Conservation (phyloP, 2,888 invertebrate species). For the Drosophila lutescens region DNA sequence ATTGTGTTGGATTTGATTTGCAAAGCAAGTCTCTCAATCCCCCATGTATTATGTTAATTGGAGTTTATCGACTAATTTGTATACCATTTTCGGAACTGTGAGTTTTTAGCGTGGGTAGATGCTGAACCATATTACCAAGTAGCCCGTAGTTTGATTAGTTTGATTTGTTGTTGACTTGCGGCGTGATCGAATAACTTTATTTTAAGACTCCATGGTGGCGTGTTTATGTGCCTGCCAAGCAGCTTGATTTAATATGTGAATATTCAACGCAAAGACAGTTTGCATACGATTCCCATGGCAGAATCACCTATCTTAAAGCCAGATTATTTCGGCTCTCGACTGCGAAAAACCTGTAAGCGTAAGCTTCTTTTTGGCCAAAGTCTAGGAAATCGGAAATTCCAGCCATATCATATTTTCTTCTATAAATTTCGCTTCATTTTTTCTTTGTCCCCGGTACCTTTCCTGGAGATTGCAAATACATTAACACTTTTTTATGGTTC, state of each 20-base stretch:
- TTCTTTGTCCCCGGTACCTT: slow-evolving; percentile 23
- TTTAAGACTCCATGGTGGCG: slow-evolving; percentile 22
- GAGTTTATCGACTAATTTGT: slow-evolving; percentile 39
- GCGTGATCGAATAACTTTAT: slow-evolving; percentile 26
- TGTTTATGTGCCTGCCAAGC: slow-evolving; percentile 23
- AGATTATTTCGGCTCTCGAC: slow-evolving; percentile 14
- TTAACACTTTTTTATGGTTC: slow-evolving; percentile 68
- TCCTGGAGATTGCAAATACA: slow-evolving; percentile 60
- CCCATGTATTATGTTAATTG: slow-evolving; percentile 37
- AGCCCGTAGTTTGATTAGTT: slow-evolving; percentile 44
- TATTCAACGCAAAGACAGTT: background rate
- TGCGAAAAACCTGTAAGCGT: background rate
- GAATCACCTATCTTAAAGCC: background rate
- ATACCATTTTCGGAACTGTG: slow-evolving; percentile 26
- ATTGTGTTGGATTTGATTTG: slow-evolving; percentile 47
- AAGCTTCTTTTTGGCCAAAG: background rate
- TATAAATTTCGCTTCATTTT: slow-evolving; percentile 11
- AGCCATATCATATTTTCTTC: slow-evolving; percentile 14
- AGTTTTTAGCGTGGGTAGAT: slow-evolving; percentile 28
- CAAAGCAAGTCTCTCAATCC: slow-evolving; percentile 23
- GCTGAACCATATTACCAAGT: slow-evolving; percentile 42
- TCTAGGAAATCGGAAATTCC: slow-evolving; percentile 26
- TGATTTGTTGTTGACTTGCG: slow-evolving; percentile 9
- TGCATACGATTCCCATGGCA: slow-evolving; percentile 6
- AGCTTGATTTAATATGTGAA: slow-evolving; percentile 26